Conservation (phyloP, 2,888 invertebrate species). For the Pyrrhosoma nymphula region DNA sequence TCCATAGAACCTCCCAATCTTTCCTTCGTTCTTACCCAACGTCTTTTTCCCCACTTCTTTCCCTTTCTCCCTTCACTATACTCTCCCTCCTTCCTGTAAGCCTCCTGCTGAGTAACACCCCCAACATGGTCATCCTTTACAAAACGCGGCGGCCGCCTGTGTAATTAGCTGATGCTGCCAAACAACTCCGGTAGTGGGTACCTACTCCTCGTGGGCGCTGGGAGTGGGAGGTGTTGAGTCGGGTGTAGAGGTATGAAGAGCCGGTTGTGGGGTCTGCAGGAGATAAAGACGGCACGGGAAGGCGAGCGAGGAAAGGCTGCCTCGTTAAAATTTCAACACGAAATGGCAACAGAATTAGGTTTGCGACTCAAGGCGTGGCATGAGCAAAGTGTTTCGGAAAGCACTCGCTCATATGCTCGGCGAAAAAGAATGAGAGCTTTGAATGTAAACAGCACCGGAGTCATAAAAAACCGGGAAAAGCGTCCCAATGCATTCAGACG, state of each 20-base stretch:
- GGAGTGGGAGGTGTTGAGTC: neutral
- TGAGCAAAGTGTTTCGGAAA: neutral
- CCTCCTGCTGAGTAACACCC: neutral
- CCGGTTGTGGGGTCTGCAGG: neutral
- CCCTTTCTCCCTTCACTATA: neutral
- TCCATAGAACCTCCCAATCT: neutral
- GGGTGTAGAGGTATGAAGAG: neutral
- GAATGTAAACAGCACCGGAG: neutral
- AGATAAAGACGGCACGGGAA: neutral
- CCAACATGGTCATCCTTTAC: neutral
- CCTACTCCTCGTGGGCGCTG: neutral
- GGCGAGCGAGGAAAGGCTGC: neutral
- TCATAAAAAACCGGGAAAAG: neutral
- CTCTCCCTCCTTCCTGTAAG: neutral
- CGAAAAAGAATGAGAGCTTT: neutral
- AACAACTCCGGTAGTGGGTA: neutral
- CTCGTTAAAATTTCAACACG: conserved; percentile 41
- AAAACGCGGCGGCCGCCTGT: neutral
- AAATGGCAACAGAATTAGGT: conserved; percentile 19
- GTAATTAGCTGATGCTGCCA: conserved; percentile 46
- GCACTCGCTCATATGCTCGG: neutral
- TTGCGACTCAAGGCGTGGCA: neutral
- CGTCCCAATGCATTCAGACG: conserved; percentile 1
- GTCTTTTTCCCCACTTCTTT: neutral
- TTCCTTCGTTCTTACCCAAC: neutral